Percentiles rank a stretch among this genome's conserved stretches.
These are phyloP conservation scores for Crotalus tigris DNA, from an alignment of 2,113 vertebrate species.

Conservation along the genomic window DNA sequence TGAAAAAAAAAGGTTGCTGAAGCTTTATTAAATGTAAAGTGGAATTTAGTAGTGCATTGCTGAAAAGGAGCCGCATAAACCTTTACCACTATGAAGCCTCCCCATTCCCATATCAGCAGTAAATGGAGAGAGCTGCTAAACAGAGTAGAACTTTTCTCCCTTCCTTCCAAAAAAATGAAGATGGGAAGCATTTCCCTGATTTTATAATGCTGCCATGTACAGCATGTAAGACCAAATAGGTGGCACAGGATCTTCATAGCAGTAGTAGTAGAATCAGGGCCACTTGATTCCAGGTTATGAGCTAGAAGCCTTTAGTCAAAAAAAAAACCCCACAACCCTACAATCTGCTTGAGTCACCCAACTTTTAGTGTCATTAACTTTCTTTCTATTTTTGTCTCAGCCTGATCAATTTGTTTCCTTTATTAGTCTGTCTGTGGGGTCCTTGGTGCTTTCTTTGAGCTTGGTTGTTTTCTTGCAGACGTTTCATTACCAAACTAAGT, in stretches of 20 bases:
- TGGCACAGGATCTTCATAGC: background rate
- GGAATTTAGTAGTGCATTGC: background rate
- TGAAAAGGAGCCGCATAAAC: background rate
- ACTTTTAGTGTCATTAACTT: background rate
- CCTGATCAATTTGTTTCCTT: background rate
- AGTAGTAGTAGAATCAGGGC: background rate
- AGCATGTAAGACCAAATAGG: background rate
- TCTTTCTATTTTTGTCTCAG: background rate
- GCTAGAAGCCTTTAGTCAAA: background rate
- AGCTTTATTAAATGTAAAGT: background rate
- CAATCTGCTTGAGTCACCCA: background rate
- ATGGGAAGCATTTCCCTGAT: background rate
- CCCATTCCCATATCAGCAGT: background rate
- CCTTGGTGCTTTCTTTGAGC: background rate
- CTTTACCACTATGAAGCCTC: background rate
- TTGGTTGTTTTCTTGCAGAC: background rate
- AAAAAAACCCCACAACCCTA: too few relatives aligned
- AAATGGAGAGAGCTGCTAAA: background rate
- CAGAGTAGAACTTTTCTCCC: background rate
- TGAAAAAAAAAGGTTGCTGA: background rate
- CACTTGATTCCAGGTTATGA: too few relatives aligned
- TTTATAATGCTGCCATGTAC: background rate
- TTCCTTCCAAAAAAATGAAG: background rate
- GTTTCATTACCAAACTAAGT: background rate
- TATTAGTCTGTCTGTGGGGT: background rate